Evolutionary conservation across 2,113 vertebrate species (phyloP).

Genomic region (Anseranas semipalmata): DNA sequence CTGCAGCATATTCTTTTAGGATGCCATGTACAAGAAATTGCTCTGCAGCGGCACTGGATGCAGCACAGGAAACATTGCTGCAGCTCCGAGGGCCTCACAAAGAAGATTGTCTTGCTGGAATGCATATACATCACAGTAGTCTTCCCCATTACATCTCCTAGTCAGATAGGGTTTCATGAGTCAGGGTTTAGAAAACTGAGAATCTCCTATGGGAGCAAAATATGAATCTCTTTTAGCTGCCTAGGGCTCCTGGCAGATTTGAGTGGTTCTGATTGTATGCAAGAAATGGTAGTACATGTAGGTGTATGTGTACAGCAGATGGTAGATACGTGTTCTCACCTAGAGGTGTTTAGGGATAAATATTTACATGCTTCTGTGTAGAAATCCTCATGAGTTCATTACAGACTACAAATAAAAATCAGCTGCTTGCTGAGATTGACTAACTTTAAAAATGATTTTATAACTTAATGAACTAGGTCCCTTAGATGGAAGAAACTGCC

Average conservation of each 20-base stretch:
- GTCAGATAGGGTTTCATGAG: neutral
- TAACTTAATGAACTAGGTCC: neutral
- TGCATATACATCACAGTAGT: accelerated
- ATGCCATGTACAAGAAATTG: neutral
- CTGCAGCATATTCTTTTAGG: neutral
- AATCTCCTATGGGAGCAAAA: neutral
- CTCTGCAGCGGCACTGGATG: neutral
- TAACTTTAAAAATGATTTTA: constrained; percentile 15
- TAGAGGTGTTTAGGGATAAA: constrained; percentile 22
- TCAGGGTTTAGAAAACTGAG: neutral
- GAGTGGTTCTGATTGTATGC: neutral
- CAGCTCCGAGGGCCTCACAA: neutral
- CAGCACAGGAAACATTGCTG: neutral
- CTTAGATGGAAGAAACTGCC: neutral
- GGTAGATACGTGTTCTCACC: neutral
- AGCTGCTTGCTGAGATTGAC: constrained; percentile 6
- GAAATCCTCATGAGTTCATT: neutral
- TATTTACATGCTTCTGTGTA: neutral
- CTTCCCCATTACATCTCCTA: neutral
- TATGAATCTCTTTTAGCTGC: neutral
- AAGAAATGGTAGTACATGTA: accelerated
- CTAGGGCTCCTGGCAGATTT: neutral
- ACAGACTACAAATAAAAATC: constrained; percentile 3
- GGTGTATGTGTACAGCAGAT: neutral
- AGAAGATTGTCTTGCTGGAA: neutral